Evolutionary conservation across 2,113 vertebrate species (phyloP), one percentile per base, ranked within the genome.

Genomic region (Anhinga rufa): DNA sequence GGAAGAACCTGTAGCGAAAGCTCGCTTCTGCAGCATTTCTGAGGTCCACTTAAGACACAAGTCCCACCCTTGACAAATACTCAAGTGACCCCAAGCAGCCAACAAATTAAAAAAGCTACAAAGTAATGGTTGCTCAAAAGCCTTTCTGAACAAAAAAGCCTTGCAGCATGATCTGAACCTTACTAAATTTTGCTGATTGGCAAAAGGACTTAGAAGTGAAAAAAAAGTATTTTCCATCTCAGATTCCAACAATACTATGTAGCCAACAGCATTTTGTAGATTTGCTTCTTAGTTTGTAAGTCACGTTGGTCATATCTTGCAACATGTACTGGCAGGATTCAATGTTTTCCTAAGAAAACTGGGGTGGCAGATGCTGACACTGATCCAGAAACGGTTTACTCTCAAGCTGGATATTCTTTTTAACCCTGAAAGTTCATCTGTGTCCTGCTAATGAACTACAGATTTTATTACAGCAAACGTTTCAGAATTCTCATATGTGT

Each of bases 291-390:
- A 90, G 79, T 94, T 90, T 40, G 24, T 86, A 95, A 96, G 94
- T 96, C 94, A 94, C 65, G 17, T 87, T 88, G 93, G 97, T 97
- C 90, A 85, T 93, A 96, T 93, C 91, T 97, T 97, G 93, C 97
- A 95, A 97, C 97, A 96, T 78, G 71, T 85, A 90, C 91, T 97
- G 96, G 96, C 94, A 97, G 60, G 81, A 91, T 81, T 93, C 68
- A 62, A 31, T 57, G 75, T 96, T 97, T 97, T 97, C 94, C 46
- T 91, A 93, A 82, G 89, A 96, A 91, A 96, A 95, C 40, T 15
- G 17, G 91, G 82, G 93, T 97, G 96, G 93, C 68, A 97, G 91
- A 95, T 81, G 71, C 76, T 95, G 93, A 86, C 90, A 61, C n/a
- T 48, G 71, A 78, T 87, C 82, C 93, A 97, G 84, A 90, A 94